These are phyloP conservation scores for Nasonovia ribisnigri DNA, from an alignment of 2,888 invertebrate species.

Conservation along the genomic window DNA sequence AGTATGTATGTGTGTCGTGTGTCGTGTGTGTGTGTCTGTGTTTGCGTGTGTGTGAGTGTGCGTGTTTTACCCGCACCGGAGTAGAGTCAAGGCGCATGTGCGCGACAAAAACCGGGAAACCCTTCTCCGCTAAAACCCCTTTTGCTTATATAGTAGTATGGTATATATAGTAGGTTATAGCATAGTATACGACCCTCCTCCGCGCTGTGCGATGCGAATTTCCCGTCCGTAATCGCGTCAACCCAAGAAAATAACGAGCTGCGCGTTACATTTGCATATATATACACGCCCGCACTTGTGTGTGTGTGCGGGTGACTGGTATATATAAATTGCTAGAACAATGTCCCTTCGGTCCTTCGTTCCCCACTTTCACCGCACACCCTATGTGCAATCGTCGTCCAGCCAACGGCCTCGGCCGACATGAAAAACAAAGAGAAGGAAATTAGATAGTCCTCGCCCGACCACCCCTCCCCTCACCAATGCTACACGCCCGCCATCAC, in stretches of 20 bases:
- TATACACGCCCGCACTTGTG: background rate
- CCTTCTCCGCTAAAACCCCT: constrained; percentile 28
- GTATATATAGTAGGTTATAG: background rate
- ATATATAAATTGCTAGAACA: constrained; percentile 63
- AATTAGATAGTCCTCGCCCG: constrained; percentile 64
- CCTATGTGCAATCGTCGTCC: constrained; percentile 35
- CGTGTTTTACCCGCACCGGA: background rate
- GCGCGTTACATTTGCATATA: constrained; percentile 64
- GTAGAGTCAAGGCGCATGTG: constrained; percentile 4
- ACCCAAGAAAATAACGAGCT: constrained; percentile 65
- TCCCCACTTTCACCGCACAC: background rate
- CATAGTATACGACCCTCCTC: constrained; percentile 12
- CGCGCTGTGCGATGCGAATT: constrained; percentile 8
- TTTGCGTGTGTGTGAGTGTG: background rate
- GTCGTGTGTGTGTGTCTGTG: background rate
- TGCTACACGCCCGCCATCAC: background rate
- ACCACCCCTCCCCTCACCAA: background rate
- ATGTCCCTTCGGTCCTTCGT: constrained; percentile 62
- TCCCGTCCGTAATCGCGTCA: constrained; percentile 63
- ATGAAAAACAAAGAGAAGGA: constrained; percentile 65
- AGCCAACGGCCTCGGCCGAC: constrained; percentile 44
- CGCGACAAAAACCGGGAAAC: constrained; percentile 1
- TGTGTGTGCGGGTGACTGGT: constrained; percentile 22
- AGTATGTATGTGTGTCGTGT: background rate
- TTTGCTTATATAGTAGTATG: background rate